Evolutionary conservation across 2,797 vertebrate species (phyloP).

Genomic region (Myotis myotis): DNA sequence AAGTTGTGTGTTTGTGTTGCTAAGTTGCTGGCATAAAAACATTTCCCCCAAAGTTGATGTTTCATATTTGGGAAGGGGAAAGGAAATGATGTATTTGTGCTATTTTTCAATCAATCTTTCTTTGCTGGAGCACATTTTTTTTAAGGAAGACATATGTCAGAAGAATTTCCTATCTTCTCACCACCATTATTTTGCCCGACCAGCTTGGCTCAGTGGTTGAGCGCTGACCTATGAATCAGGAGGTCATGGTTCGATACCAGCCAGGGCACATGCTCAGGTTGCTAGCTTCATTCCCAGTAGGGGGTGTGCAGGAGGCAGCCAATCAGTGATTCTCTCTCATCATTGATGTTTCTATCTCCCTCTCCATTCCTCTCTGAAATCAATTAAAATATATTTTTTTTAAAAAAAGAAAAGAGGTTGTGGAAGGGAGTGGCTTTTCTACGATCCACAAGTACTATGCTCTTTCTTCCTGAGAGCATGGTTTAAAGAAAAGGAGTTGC

Average conservation of each 20-base stretch:
- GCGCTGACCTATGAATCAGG: too few species aligned
- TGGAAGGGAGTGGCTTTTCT: neutral
- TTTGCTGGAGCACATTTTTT: neutral
- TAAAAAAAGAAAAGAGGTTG: neutral
- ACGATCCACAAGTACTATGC: neutral
- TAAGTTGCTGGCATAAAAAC: constrained; percentile 39
- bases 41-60: neutral
- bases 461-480: neutral
- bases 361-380: neutral
- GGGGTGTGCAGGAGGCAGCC: neutral
- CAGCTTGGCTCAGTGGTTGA: too few species aligned
- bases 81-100: neutral
- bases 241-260: too few species aligned
- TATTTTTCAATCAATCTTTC: neutral
- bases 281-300: too few species aligned
- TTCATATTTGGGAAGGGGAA: neutral
- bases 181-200: neutral
- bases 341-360: neutral
- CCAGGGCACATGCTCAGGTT: too few species aligned
- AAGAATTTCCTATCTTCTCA: neutral
- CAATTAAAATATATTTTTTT: too few species aligned
- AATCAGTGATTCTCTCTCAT: neutral
- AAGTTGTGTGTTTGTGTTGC: constrained; percentile 36
- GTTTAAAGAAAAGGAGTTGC: neutral
- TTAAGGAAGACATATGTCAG: neutral